These are phyloP conservation scores for Drosophila arizonae DNA, from an alignment of 1,140 invertebrate species.

Conservation along the genomic window DNA sequence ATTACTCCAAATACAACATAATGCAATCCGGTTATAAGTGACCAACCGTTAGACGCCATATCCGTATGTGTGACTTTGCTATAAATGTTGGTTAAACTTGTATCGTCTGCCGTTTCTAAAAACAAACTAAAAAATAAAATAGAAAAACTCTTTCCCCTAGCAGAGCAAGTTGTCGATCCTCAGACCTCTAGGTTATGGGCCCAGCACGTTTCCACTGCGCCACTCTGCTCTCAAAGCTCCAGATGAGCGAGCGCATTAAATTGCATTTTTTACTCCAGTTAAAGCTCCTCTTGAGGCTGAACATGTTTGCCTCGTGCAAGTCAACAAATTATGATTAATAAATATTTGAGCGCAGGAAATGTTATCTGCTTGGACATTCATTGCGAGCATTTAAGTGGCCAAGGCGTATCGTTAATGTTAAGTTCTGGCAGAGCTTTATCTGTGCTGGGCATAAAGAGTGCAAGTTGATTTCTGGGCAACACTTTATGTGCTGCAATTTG, in stretches of 20 bases:
- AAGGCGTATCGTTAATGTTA: constrained; percentile 47
- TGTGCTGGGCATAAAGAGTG: constrained; percentile 39
- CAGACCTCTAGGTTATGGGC: constrained; percentile 91
- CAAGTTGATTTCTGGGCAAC: constrained; percentile 68
- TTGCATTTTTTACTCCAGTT: no score
- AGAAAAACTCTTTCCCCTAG: no score
- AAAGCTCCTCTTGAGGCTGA: no score
- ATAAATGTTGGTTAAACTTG: no score
- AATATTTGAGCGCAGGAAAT: background rate
- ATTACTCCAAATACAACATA: no score
- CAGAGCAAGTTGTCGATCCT: background rate
- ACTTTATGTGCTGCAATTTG: constrained; percentile 65
- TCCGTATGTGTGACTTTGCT: no score
- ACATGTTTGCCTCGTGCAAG: no score
- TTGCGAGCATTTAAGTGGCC: constrained; percentile 32
- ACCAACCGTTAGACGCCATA: no score
- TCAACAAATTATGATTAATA: background rate
- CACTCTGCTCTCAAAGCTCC: background rate
- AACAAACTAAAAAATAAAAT: no score
- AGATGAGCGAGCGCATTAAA: no score
- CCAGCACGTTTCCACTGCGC: constrained; percentile 99
- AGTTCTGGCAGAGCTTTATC: constrained; percentile 54
- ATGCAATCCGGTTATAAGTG: no score
- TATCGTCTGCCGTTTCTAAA: no score
- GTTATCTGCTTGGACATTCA: constrained; percentile 14